Evolutionary conservation across 2,113 vertebrate genomes (phyloP).

Genomic region (Pedetes capensis): DNA sequence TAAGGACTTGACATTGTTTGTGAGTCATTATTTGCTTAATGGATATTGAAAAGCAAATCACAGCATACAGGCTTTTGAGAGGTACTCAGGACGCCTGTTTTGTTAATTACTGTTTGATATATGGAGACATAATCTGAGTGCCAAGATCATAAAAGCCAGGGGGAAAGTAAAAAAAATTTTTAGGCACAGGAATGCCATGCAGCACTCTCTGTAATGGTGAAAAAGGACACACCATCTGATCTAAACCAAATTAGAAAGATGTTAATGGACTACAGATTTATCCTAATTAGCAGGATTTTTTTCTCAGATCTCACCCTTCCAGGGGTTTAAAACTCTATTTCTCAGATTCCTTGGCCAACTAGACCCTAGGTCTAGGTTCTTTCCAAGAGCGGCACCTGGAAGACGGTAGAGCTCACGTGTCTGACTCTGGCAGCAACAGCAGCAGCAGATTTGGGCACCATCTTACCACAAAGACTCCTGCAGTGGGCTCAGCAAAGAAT

Average conservation of each 20-base stretch:
- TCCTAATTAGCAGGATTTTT: not conserved
- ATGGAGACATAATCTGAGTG: not conserved
- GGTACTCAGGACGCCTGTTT: not conserved
- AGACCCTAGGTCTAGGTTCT: not conserved
- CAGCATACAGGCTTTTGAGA: not conserved
- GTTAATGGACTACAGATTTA: not conserved
- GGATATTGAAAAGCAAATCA: not conserved
- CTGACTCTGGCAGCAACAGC: not conserved
- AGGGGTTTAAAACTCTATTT: not conserved
- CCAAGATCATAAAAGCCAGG: not conserved
- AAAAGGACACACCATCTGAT: not conserved
- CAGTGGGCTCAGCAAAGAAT: fast-evolving
- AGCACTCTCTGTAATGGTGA: not conserved
- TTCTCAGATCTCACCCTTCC: not conserved
- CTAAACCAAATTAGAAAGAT: not conserved
- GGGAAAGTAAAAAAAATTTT: not conserved
- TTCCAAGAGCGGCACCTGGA: not conserved
- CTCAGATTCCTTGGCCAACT: not conserved
- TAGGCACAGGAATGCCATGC: not conserved
- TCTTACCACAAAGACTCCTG: not conserved
- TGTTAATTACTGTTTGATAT: not conserved
- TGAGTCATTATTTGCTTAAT: not conserved
- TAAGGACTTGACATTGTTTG: not conserved
- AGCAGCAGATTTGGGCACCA: fast-evolving
- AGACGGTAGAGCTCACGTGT: not conserved